Evolutionary conservation across 2,797 vertebrate genomes (phyloP), one percentile per base, ranked within the genome.

Genomic region (Bradypodion ventrale): DNA sequence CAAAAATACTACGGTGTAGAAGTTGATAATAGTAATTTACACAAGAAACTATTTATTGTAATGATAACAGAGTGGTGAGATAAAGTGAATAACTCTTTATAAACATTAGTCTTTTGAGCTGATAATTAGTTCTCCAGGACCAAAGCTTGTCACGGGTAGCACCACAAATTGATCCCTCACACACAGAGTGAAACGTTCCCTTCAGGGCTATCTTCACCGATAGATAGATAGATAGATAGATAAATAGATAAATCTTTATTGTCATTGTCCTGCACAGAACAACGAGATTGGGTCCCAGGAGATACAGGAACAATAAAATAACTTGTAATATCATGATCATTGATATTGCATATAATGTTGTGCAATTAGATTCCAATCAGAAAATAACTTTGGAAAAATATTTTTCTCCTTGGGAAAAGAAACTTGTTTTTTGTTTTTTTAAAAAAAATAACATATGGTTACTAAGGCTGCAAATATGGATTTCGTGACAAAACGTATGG

Each of bases 401-500:
- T 90, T 29, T 35, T 81, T 77, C 52, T 81, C 73, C 82, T 82
- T 70, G 85, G 89, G 95, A 93, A 90, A 68, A 92, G 94, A 92
- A 93, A 56, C n/a, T n/a, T n/a, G n/a, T n/a, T 5, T 15, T n/a
- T n/a, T n/a, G n/a, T n/a, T 19, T 37, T 94, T 95, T 94, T 89
- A 91, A 94, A 95, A 95, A 95, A 96, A 88, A 91, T 95, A 95
- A 93, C 95, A 95, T 95, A 95, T 93, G 94, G 91, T 89, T 94
- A 92, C 88, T 94, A 92, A 92, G 92, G 94, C 89, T 49, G 89
- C 92, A 96, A 95, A 94, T 94, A 96, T 95, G 95, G 94, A 95
- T 95, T 95, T 94, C 91, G 89, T 93, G 92, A 94, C 89, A 95
- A 96, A 96, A 92, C 96, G 96, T 96, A 96, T 95, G 96, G 95